Percentiles rank a stretch among this genome's conserved stretches.
phyloP scores from a whole-genome alignment of 1,140 invertebrate genomes.

The Ruditapes philippinarum region DNA sequence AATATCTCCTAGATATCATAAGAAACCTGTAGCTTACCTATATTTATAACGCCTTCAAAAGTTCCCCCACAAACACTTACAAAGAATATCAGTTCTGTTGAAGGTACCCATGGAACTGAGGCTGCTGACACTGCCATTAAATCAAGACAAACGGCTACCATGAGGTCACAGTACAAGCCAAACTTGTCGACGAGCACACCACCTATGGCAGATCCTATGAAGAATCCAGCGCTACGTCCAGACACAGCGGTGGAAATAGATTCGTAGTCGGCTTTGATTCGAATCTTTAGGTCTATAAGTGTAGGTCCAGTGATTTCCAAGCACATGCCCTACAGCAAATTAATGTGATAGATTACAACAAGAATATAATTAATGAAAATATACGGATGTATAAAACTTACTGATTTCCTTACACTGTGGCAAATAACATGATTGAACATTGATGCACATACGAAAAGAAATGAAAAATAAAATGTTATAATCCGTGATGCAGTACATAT shows the following conservation, averaged over 20 bases:
- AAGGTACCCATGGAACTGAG: constrained; percentile 56
- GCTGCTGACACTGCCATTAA: constrained; percentile 52
- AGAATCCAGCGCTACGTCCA: constrained; percentile 73
- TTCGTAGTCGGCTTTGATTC: constrained; percentile 64
- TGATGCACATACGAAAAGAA: too few relatives aligned
- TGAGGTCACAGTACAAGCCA: constrained; percentile 68
- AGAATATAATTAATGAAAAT: too few relatives aligned
- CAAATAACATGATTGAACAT: too few relatives aligned
- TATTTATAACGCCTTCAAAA: constrained; percentile 76
- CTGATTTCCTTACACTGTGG: too few relatives aligned
- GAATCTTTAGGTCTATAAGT: constrained; percentile 68
- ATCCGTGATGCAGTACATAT: too few relatives aligned
- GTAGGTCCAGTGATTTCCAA: constrained; percentile 75
- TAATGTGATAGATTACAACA: background rate
- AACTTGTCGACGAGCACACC: constrained; percentile 69
- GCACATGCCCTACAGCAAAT: constrained; percentile 72
- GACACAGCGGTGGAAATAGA: constrained; percentile 67
- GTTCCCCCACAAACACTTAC: constrained; percentile 68
- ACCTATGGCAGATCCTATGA: constrained; percentile 71
- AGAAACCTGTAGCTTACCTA: constrained; percentile 53
- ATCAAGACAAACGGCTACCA: constrained; percentile 70
- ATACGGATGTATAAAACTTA: too few relatives aligned
- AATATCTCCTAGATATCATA: too few relatives aligned
- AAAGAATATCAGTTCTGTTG: constrained; percentile 62
- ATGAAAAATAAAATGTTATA: too few relatives aligned